Base-by-base conservation (phyloP, 2,797 vertebrate genomes). In the Tragopan temminckii region DNA sequence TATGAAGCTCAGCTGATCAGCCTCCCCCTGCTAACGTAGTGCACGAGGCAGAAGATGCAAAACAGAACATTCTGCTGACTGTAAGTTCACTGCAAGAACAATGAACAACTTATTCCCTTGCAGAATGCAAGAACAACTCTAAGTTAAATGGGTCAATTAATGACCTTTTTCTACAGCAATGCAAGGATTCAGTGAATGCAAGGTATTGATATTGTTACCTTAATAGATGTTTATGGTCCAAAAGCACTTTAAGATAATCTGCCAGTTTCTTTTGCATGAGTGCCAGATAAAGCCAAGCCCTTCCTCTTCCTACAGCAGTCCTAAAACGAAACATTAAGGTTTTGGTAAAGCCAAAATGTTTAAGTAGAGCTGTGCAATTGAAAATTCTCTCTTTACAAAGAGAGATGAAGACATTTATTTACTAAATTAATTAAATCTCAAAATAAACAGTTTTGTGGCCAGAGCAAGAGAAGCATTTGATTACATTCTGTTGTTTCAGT, bases 191-290 rank as follows among this genome's bases (percentile, higher is more conserved):
- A 78, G 13, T n/a, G 40, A 90, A 59, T 12, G 77, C n/a, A 33
- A 38, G 4, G 9, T 31, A 61, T 3, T 2, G 8, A 11, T 0
- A 0, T 18, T 40, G 13, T 83, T 94, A 85, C 99, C 98, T 98
- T 92, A 99, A 96, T 29, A 99, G 98, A 87, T 99, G 98, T 88
- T 98, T 99, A 85, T 98, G 98, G 94, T 99, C 99, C 96, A 99
- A 96, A 45, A 99, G 98, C 40, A 98, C 98, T 97, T 99, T 99
- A 97, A 99, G 97, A 77, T 99, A 99, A 95, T 99, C 99, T 1
- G 99, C 99, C 77, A 99, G 96, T 91, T 99, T 99, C 97, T 99
- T 99, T 96, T 99, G 99, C 99, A 99, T 99, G 43, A 99, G 98
- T 3, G 99, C 99, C 87, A 99, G 98, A 97, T 99, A 99, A 62